Evolutionary conservation across 2,797 vertebrate genomes (phyloP), one percentile per base, ranked within the genome.

Genomic region (Sarcoramphus papa): DNA sequence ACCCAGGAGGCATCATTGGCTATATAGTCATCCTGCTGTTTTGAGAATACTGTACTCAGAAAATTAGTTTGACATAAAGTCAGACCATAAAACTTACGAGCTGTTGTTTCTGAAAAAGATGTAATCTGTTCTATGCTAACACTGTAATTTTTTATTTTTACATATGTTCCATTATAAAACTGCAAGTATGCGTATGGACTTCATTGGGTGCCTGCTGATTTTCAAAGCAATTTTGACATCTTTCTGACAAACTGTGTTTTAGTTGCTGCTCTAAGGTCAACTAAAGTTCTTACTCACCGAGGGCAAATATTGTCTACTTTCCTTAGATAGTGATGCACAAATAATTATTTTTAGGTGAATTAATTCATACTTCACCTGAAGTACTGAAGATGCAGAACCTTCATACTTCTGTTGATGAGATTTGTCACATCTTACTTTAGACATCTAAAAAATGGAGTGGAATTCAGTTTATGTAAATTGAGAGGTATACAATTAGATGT

Each of bases 1-100:
- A 75, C 73, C 75, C 88, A 72, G 72, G 81, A 91, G 62, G 72
- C 57, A 41, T 91, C 28, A 80, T 57, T 92, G 81, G 45, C 84
- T 94, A 2, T 70, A 30, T 45, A 88, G 81, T 83, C 5, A 9
- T 91, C 86, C 84, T 80, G 80, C 94, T 97, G 90, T 62, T 95
- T 83, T 62, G 78, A 88, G 88, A 92, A 37, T 85, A 80, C 74
- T 90, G n/a, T 88, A 93, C 40, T 67, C 31, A 88, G 84, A 94
- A 95, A 92, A 95, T 95, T 75, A 92, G 64, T 92, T 92, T 92
- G 90, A 93, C 84, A 80, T 94, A 51, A 94, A 94, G 64, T 91
- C 68, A 91, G 72, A 64, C 45, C 64, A 63, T 95, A 93, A 91
- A 85, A 85, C 77, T 93, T 90, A 70, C 0, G 19, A 88, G 64